A percentile compares a stretch with the other conserved stretches of the same genome.
Conservation (phyloP, 2,797 vertebrate genomes). For the Hafferia zeledoni region DNA sequence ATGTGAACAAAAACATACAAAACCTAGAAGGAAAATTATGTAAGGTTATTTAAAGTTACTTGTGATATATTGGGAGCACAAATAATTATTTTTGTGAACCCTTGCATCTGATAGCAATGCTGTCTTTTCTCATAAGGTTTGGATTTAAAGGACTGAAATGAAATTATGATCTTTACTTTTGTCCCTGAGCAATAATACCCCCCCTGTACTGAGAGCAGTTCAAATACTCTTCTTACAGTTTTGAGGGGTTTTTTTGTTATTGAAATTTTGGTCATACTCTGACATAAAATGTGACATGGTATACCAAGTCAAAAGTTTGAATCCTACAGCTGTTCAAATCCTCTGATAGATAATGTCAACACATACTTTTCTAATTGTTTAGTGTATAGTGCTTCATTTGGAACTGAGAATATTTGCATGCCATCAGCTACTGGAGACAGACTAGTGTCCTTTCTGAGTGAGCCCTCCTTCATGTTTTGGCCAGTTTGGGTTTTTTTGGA, state of each 20-base stretch:
- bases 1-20: background rate
- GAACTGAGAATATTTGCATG: background rate
- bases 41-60: background rate
- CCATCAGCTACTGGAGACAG: background rate
- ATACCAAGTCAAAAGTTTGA: background rate
- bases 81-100: background rate
- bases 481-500: background rate
- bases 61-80: background rate
- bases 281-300: background rate
- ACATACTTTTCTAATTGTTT: background rate
- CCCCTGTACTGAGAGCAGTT: background rate
- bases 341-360: background rate
- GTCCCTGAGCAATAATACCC: background rate
- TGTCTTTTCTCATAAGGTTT: background rate
- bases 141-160: background rate
- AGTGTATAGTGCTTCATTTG: background rate
- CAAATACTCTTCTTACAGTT: accelerated
- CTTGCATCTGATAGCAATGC: background rate
- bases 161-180: background rate
- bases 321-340: background rate
- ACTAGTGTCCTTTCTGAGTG: background rate
- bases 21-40: background rate
- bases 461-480: background rate
- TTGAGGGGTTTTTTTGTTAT: background rate
- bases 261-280: background rate